phyloP scores from a whole-genome alignment of 2,797 vertebrate genomes.

The Aeoliscus strigatus region DNA sequence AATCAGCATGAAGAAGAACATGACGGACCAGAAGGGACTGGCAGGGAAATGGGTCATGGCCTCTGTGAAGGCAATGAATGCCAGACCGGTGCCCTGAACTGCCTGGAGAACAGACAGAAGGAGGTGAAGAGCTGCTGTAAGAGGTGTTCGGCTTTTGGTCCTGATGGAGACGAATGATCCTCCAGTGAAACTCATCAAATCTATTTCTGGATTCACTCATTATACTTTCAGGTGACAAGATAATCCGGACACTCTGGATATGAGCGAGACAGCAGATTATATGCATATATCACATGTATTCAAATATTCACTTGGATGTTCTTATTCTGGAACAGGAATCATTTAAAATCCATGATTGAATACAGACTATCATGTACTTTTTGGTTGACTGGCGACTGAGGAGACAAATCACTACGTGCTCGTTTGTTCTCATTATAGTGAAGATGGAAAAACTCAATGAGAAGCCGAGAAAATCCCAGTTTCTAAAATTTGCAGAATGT shows the following conservation, averaged over 20 bases:
- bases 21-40: constrained; percentile 90
- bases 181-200: neutral
- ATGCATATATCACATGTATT: too few relatives aligned
- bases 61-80: constrained; percentile 94
- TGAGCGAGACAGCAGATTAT: neutral
- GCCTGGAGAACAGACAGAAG: constrained; percentile 68
- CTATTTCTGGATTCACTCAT: neutral
- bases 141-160: neutral
- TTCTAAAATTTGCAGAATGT: too few relatives aligned
- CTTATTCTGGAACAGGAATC: too few relatives aligned
- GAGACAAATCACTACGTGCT: too few relatives aligned
- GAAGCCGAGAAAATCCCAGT: too few relatives aligned
- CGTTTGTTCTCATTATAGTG: too few relatives aligned
- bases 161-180: neutral
- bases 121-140: neutral
- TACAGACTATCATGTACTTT: too few relatives aligned
- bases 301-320: too few relatives aligned
- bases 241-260: neutral
- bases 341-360: too few relatives aligned
- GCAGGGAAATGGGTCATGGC: constrained; percentile 95
- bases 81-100: constrained; percentile 90
- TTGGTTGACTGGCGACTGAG: too few relatives aligned
- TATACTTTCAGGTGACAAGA: neutral
- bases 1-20: constrained; percentile 94
- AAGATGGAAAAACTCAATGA: too few relatives aligned